These are phyloP conservation scores for pig (Sus scrofa) DNA, from an alignment of 2,113 vertebrate genomes.

Conservation along the genomic window DNA sequence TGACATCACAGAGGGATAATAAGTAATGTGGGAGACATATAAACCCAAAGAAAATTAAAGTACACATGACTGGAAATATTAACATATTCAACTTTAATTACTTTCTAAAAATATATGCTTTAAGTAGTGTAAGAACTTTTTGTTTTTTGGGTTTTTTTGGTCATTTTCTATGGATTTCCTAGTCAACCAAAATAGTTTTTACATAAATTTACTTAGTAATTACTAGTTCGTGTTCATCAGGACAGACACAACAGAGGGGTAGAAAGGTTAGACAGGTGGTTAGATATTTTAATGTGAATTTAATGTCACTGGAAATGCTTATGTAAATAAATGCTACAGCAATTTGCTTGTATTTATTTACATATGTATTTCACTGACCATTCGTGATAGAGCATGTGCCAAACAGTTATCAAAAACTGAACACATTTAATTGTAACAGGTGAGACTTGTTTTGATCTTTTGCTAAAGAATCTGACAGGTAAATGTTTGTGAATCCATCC, in stretches of 20 bases:
- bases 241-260: neutral
- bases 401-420: neutral
- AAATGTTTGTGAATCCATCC: slow-evolving; percentile 79
- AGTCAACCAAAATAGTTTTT: neutral
- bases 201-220: neutral
- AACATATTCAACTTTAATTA: neutral
- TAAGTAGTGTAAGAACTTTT: neutral
- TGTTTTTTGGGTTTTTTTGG: neutral
- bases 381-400: neutral
- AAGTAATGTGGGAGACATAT: neutral
- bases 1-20: neutral
- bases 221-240: neutral
- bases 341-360: neutral
- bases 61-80: neutral
- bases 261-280: neutral
- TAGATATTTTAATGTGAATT: neutral
- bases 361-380: neutral
- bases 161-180: neutral
- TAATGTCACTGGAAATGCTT: neutral
- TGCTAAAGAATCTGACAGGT: slow-evolving; percentile 65
- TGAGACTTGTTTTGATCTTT: slow-evolving; percentile 77
- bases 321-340: neutral
- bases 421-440: slow-evolving; percentile 9
- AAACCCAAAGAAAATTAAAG: neutral
- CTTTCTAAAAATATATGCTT: neutral